phyloP scores from a whole-genome alignment of 2,797 vertebrate genomes.

The Myotis myotis region DNA sequence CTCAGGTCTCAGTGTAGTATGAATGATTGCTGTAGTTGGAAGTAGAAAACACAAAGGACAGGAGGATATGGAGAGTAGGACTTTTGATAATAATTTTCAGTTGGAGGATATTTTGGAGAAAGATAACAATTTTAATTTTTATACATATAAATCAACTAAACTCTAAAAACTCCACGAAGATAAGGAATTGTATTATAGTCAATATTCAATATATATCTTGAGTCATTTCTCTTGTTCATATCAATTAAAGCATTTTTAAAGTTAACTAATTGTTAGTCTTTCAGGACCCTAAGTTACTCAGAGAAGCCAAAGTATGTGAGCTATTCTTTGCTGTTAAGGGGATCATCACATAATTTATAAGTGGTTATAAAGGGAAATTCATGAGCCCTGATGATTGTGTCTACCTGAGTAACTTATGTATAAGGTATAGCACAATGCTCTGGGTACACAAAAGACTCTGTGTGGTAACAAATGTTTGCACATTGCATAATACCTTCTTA shows the following conservation, averaged over 20 bases:
- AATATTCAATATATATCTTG: not conserved
- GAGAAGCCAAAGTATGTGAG: not conserved
- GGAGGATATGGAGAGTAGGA: not conserved
- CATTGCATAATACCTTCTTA: conserved; percentile 20
- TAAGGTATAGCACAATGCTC: not conserved
- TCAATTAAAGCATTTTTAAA: conserved; percentile 13
- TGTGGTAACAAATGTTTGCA: conserved; percentile 52
- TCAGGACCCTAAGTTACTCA: not conserved
- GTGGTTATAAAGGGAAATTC: not conserved
- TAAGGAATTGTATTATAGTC: not conserved
- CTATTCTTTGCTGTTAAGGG: not conserved
- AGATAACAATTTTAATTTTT: not conserved
- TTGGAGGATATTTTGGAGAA: not conserved
- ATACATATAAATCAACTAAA: not conserved
- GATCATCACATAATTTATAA: conserved; percentile 15
- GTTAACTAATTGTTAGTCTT: not conserved
- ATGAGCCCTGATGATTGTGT: not conserved
- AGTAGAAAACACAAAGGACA: not conserved
- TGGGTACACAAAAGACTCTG: not conserved
- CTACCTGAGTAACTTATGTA: not conserved
- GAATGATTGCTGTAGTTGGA: not conserved
- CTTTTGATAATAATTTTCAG: not conserved
- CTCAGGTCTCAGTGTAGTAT: not conserved
- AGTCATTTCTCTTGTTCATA: not conserved
- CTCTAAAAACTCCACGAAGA: not conserved